These are phyloP conservation scores for Cygnus atratus DNA, from an alignment of 2,113 vertebrate genomes.

Conservation along the genomic window DNA sequence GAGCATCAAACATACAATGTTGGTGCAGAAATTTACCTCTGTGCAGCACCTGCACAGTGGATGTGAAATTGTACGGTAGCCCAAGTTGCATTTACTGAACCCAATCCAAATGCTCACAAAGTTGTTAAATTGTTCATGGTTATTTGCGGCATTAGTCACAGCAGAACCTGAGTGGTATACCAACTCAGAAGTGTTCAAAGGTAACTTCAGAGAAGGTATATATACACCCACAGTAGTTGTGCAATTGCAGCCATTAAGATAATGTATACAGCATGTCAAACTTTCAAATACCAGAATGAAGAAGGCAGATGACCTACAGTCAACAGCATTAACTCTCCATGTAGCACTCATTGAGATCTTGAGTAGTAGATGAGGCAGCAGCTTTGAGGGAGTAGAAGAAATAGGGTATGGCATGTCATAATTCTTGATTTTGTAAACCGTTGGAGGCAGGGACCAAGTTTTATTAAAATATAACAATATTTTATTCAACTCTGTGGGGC, in stretches of 20 bases:
- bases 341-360: neutral
- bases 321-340: neutral
- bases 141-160: neutral
- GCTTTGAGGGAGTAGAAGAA: neutral
- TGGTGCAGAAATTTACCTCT: accelerated
- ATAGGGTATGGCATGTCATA: neutral
- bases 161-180: neutral
- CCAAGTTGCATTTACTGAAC: accelerated
- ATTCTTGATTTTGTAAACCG: neutral
- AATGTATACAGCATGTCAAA: neutral
- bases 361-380: neutral
- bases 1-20: neutral
- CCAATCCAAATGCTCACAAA: neutral
- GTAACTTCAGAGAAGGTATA: neutral
- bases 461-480: neutral
- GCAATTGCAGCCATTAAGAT: neutral
- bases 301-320: neutral
- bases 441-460: neutral
- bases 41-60: neutral
- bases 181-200: neutral
- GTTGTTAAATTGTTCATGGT: neutral
- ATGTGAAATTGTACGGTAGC: neutral
- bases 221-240: accelerated
- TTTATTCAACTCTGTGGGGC: neutral
- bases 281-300: neutral